Evolutionary conservation across 2,797 vertebrate species (phyloP), one percentile per base, ranked within the genome.

Genomic region (Micromesistius poutassou): DNA sequence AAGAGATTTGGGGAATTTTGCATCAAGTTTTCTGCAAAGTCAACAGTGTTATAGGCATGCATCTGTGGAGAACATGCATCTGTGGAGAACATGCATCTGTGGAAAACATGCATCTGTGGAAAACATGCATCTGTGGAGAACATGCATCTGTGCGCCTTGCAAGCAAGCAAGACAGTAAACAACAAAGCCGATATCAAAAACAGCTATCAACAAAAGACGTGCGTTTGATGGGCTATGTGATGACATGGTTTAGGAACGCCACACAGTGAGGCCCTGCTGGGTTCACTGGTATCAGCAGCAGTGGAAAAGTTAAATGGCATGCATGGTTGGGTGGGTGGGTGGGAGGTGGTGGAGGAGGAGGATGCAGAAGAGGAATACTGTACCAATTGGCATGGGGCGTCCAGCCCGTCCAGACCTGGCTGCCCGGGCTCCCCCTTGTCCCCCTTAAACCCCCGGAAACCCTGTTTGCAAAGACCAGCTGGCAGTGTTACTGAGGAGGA

Each of bases 301-400:
- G 86, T 68, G 79, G 90, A 90, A 87, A 90, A 93, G 91, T 93
- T 92, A 93, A 94, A 85, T 66, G 4, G 92, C 95, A 96, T 92
- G 84, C 97, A 96, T 93, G 94, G 95, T 95, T 92, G 91, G 91
- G 92, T 94, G 83, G 82, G 85, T 82, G 82, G 91, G 97, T 96
- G 96, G 46, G 50, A 22, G 19, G 16, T 1, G 19, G 50, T 5
- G 50, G 12, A 25, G 92, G 94, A 83, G 82, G 85, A 82, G 82
- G 91, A 97, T 96, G 96, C 97, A 97, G 79, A 96, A 98, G 95
- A 97, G 95, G 95, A 89, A 99, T 99, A 99, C 98, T 98, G 97
- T 99, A 99, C 98, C 98, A 99, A 99, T 97, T 99, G 98, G 97
- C 98, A 99, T 90, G 98, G 98, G 96, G 98, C 98, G 96, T 99